These are phyloP conservation scores for Thamnophis elegans DNA, from an alignment of 2,797 vertebrate species.

Conservation along the genomic window DNA sequence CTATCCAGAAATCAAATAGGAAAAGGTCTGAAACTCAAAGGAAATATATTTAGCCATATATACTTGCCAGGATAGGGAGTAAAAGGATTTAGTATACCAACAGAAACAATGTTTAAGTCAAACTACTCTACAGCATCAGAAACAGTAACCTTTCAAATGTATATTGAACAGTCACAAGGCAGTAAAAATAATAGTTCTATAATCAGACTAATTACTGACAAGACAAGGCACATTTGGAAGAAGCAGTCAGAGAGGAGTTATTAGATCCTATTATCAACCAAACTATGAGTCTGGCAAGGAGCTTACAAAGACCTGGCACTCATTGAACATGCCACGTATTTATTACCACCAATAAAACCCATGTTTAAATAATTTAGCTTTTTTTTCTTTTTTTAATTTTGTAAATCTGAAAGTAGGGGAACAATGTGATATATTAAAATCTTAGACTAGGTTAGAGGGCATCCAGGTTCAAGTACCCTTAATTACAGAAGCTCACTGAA, in stretches of 20 bases:
- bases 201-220: not conserved
- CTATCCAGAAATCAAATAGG: not conserved
- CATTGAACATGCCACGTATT: not conserved
- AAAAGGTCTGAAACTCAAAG: not conserved
- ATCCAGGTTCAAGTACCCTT: not conserved
- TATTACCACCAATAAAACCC: not conserved
- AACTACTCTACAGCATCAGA: not conserved
- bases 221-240: not conserved
- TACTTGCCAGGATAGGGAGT: not conserved
- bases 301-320: not conserved
- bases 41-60: not conserved
- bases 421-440: not conserved
- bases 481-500: not conserved
- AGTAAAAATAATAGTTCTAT: not conserved
- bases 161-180: not conserved
- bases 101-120: not conserved
- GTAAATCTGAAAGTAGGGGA: not conserved
- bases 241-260: not conserved
- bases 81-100: not conserved
- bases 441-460: not conserved
- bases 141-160: not conserved
- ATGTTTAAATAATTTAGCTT: not conserved
- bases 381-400: not conserved
- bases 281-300: not conserved
- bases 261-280: not conserved